Base-by-base conservation (phyloP, 2,888 invertebrate species). In the Cylindroiulus punctatus region DNA sequence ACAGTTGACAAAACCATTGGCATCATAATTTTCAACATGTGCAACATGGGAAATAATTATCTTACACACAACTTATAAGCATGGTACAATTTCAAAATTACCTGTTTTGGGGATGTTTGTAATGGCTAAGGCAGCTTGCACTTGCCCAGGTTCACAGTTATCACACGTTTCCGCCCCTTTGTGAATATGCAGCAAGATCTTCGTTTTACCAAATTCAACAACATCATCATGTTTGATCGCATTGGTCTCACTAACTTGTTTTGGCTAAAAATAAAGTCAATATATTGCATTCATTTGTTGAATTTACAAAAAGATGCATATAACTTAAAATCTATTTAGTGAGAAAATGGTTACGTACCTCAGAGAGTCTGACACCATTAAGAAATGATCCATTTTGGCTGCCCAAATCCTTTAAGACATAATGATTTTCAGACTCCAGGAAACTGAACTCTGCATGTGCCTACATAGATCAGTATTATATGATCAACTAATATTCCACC, bases 151-250 rank as follows among this genome's bases (percentile, higher is more conserved):
- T 90, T 98, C 98, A 91, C 98, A 99, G 88, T 95, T 94, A 0
- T 96, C 95, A 90, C 98, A 99, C 0, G 98, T 98, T 89, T 96
- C 95, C 88, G 93, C 93, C 0, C 97, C 97, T 3, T 93, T 93
- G 90, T 98, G 98, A 87, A 98, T 93, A 90, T 97, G 97, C 89
- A 97, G 96, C 5, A 96, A 90, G 0, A 97, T 90, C 0, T 95
- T 95, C 87, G 94, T 93, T 84, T 89, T 89, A 14, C 96, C 96
- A 8, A 94, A 89, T 89, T 93, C 93, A 85, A 96, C 89, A 1
- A 92, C 91, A 89, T 94, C 94, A 17, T 94, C 94, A 89, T 96
- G 95, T 0, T 90, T 91, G 89, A 96, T 92, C 90, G 94, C 26
- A 17, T 65, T n/a, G 10, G 30, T 92, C 22, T 93, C 92, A 88